Base-by-base conservation (phyloP, 2,113 vertebrate species). In the Etia nguti region DNA sequence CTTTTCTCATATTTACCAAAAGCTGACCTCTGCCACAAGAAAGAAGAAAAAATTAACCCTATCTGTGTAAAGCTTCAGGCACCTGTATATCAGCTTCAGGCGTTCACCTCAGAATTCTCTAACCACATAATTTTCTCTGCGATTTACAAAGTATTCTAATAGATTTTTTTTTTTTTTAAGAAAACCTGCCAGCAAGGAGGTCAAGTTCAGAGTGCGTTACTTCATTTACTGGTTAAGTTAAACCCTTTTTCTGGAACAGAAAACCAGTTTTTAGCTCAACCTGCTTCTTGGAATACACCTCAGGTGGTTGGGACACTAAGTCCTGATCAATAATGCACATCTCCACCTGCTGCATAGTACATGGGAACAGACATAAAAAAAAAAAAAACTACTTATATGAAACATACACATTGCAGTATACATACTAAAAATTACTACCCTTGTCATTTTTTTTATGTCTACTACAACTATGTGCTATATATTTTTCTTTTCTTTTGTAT, bases 401-500 rank as follows among this genome's bases (percentile, higher is more conserved):
- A 38, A 0, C 60, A 13, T 65, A 65, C 60, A n/a, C 31, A 8
- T 3, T 36, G 31, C 4, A 65, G 31, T 65, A 65, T 38, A 65
- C 12, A n/a, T 65, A n/a, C 31, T 65, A n/a, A 65, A 65, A 65
- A 65, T 38, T n/a, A 36, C 31, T 7, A 36, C 60, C 31, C 18
- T 1, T 65, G 5, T 65, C 18, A 36, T 57, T 57, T 36, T 36
- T 56, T 57, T 31, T 1, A 65, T 38, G 36, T 0, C 31, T 38
- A n/a, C 34, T 6, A 13, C 34, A 68, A 41, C 20, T 68, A 38
- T 3, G 34, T 38, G 62, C 62, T 36, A 1, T 20, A 68, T 38
- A 0, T 22, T n/a, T 65, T 22, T 0, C 2, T 0, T 0, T 38
- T 38, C 36, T 22, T 68, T 68, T 68, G 34, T 41, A 4, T 41